Percentiles rank a stretch among this genome's conserved stretches.
Evolutionary conservation across 53 echinoderm and acorn worm genomes (phyloP).

Genomic region (Apostichopus leukothele): DNA sequence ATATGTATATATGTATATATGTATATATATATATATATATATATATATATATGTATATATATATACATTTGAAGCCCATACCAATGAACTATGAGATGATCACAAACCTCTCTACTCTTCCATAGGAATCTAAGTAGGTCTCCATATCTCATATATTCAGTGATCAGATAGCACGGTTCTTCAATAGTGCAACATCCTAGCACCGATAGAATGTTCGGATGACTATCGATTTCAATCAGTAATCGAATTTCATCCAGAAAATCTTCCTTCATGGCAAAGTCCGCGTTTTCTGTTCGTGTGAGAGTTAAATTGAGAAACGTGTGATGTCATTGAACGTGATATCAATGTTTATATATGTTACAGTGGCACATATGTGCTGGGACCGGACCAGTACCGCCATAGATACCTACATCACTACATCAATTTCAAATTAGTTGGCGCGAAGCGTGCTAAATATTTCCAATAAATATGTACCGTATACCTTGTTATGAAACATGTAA

Average conservation of each 20-base stretch:
- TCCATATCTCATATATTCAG: conserved; percentile 91
- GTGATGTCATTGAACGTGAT: no score
- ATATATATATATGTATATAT: background rate
- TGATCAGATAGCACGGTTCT: conserved; percentile 84
- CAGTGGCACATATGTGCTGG: no score
- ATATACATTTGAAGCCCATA: background rate
- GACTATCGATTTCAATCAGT: conserved; percentile 78
- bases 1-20: no score
- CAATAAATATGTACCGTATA: no score
- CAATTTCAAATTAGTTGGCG: no score
- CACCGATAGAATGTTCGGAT: conserved; percentile 75
- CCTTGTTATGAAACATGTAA: no score
- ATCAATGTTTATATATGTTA: no score
- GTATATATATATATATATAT: background rate
- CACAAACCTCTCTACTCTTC: conserved; percentile 72
- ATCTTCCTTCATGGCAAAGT: conserved; percentile 50
- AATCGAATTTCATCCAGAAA: conserved; percentile 75
- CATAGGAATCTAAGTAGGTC: conserved; percentile 82
- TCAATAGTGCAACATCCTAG: conserved; percentile 81
- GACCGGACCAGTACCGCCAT: no score
- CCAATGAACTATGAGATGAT: no score
- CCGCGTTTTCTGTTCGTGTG: conserved; percentile 28
- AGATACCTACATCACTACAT: no score
- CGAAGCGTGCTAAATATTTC: no score
- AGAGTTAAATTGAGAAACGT: background rate